Evolutionary conservation across 2,797 vertebrate species (phyloP).

Genomic region (Acanthopagrus latus): DNA sequence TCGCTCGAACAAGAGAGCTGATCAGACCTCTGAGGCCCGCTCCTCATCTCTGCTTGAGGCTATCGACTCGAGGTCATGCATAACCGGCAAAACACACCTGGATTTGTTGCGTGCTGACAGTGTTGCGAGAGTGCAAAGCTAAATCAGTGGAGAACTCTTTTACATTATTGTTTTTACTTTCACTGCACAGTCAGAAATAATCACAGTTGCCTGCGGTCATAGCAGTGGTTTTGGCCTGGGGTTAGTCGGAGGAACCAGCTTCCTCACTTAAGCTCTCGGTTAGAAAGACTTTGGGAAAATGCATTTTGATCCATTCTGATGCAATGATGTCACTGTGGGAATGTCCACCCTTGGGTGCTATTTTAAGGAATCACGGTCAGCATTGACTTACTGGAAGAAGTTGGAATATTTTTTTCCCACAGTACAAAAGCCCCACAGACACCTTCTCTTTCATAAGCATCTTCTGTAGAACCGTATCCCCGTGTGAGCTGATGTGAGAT

Average conservation of each 20-base stretch:
- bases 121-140: background rate
- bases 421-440: slow-evolving; percentile 2
- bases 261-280: background rate
- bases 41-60: background rate
- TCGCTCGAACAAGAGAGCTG: background rate
- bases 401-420: background rate
- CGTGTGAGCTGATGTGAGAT: slow-evolving; percentile 31
- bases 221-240: background rate
- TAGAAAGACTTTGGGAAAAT: background rate
- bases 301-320: background rate
- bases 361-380: slow-evolving; percentile 10
- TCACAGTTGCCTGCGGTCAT: background rate
- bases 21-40: background rate
- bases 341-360: background rate
- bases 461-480: background rate
- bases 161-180: slow-evolving; percentile 2
- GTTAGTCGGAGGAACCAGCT: background rate
- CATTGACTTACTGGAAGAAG: background rate
- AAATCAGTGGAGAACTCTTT: background rate
- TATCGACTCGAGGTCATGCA: background rate
- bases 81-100: background rate
- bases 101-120: background rate
- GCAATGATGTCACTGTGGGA: background rate
- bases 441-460: background rate
- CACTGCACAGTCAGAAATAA: background rate